These are phyloP conservation scores for Crocodylus rhombifer DNA, from an alignment of 2,797 vertebrate species.

Conservation along the genomic window DNA sequence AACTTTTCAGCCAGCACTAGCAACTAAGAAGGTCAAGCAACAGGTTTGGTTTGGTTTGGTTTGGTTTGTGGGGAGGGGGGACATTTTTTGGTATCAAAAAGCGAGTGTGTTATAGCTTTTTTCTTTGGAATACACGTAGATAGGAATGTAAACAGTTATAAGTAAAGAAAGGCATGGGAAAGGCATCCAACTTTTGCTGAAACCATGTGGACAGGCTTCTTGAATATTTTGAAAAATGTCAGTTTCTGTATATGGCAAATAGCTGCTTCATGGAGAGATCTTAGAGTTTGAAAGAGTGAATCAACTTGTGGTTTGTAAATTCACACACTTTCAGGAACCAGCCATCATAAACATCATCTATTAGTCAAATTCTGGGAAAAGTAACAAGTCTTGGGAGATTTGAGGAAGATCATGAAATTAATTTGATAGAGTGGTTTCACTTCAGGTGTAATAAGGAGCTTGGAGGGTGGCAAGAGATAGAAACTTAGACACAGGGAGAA, in stretches of 20 bases:
- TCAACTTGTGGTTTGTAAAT: neutral
- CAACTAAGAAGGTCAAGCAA: neutral
- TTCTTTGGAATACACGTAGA: neutral
- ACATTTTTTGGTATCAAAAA: neutral
- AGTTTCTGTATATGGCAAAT: no score
- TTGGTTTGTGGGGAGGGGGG: neutral
- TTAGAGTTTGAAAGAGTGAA: neutral
- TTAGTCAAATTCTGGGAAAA: neutral
- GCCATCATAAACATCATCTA: neutral
- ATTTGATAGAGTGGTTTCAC: neutral
- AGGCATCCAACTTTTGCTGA: neutral
- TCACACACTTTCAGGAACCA: neutral
- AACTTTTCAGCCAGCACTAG: neutral
- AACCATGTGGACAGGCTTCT: neutral
- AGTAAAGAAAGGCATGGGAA: neutral
- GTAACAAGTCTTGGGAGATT: neutral
- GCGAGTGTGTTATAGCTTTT: neutral
- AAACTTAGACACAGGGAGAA: neutral
- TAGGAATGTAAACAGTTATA: neutral
- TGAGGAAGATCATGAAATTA: neutral
- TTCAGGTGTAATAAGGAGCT: neutral
- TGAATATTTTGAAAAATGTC: neutral
- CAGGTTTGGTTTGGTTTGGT: neutral
- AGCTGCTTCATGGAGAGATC: no score
- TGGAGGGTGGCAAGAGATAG: neutral